Conservation (phyloP, 1,140 invertebrate genomes). For the Ectropis grisescens region DNA sequence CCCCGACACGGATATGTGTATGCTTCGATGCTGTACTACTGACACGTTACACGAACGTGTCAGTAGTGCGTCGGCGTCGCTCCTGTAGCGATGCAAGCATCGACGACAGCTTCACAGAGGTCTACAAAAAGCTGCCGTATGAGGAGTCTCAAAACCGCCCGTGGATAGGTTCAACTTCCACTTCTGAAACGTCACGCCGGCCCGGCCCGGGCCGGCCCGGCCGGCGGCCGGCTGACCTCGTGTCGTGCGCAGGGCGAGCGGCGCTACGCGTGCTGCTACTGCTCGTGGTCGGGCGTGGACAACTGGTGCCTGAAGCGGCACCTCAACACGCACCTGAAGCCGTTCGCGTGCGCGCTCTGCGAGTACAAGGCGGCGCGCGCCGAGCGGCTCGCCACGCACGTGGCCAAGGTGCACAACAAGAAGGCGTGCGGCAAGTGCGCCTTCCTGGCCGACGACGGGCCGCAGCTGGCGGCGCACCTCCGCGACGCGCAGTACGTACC, state of each 20-base stretch:
- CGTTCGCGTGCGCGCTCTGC: constrained; percentile 89
- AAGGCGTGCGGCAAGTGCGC: constrained; percentile 89
- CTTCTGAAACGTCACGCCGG: neutral
- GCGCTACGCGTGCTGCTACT: constrained; percentile 87
- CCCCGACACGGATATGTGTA: no score
- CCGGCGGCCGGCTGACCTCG: neutral
- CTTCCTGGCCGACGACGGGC: constrained; percentile 85
- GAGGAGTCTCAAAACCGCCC: neutral
- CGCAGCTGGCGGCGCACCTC: constrained; percentile 82
- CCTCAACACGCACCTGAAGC: constrained; percentile 92
- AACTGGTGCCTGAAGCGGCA: constrained; percentile 94
- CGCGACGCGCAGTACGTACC: constrained; percentile 60
- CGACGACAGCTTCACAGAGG: no score
- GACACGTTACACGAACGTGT: no score
- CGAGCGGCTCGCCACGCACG: constrained; percentile 88
- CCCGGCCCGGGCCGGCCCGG: no score
- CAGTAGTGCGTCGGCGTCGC: no score
- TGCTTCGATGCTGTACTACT: no score
- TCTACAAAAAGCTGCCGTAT: no score
- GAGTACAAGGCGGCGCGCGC: constrained; percentile 92
- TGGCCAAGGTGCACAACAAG: constrained; percentile 92
- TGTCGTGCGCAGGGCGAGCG: constrained; percentile 62
- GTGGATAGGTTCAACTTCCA: neutral
- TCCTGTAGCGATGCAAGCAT: no score
- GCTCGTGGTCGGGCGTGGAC: constrained; percentile 92